Conservation (phyloP, 2,888 invertebrate genomes). For the Lepidochitona cinerea region DNA sequence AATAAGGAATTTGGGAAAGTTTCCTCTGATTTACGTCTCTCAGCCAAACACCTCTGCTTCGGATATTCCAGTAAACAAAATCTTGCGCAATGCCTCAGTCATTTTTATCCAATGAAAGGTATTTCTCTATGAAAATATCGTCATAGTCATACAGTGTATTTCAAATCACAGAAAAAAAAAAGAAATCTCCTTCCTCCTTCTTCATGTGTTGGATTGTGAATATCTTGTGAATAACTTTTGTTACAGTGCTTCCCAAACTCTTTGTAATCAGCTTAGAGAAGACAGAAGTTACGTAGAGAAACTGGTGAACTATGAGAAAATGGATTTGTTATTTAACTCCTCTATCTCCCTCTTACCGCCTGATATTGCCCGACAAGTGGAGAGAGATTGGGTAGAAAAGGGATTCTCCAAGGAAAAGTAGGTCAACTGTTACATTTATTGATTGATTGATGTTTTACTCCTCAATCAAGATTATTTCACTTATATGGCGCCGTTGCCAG, state of each 20-base stretch:
- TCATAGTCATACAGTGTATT: background rate
- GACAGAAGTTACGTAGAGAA: constrained; percentile 47
- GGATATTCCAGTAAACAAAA: too few relatives aligned
- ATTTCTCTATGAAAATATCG: too few relatives aligned
- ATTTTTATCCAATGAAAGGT: too few relatives aligned
- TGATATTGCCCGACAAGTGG: constrained; percentile 50
- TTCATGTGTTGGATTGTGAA: background rate
- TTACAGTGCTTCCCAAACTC: constrained; percentile 40
- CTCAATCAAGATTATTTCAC: too few relatives aligned
- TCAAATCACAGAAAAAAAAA: background rate
- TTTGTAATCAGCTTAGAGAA: constrained; percentile 50
- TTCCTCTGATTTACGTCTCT: too few relatives aligned
- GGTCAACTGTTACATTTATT: background rate
- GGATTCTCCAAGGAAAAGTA: constrained; percentile 22
- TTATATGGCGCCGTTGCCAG: too few relatives aligned
- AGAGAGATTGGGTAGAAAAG: constrained; percentile 37
- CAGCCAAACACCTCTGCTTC: too few relatives aligned
- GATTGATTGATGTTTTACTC: too few relatives aligned
- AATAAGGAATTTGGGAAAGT: too few relatives aligned
- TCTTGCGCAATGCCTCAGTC: too few relatives aligned
- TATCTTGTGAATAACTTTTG: background rate
- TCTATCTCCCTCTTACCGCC: constrained; percentile 51
- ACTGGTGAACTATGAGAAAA: constrained; percentile 40
- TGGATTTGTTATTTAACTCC: constrained; percentile 40
- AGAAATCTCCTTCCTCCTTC: background rate